phyloP scores from a whole-genome alignment of 1,140 invertebrate genomes.

The Anastrepha obliqua region DNA sequence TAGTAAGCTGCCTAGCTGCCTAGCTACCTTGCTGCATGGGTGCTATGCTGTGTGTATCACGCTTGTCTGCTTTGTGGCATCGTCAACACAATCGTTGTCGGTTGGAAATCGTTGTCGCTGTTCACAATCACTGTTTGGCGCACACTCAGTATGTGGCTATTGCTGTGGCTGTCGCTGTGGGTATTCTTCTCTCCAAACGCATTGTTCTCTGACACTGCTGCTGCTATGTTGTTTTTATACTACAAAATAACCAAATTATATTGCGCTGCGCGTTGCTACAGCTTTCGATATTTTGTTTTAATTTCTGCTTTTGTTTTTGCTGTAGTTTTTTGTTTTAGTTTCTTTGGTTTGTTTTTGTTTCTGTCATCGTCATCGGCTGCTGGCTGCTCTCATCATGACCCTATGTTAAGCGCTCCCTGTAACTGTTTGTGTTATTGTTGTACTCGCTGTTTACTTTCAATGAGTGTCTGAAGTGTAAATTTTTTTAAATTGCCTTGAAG shows the following conservation, averaged over 20 bases:
- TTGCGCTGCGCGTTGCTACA: conserved; percentile 67
- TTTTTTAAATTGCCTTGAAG: conserved; percentile 71
- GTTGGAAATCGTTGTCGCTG: conserved; percentile 60
- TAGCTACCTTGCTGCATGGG: background rate
- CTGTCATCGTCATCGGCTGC: too few species aligned
- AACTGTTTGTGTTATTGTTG: conserved; percentile 52
- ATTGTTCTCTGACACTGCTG: conserved; percentile 10
- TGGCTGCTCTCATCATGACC: too few species aligned
- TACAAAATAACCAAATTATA: conserved; percentile 56
- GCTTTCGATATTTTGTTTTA: background rate
- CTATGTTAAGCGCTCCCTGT: background rate
- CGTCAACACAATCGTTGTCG: background rate
- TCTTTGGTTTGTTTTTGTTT: too few species aligned
- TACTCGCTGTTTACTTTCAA: conserved; percentile 57
- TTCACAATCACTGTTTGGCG: conserved; percentile 45
- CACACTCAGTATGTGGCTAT: conserved; percentile 46
- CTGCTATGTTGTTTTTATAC: conserved; percentile 41
- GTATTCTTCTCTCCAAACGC: background rate
- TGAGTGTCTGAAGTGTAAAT: conserved; percentile 72
- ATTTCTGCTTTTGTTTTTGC: conserved; percentile 61
- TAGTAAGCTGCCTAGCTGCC: background rate
- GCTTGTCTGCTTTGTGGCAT: conserved; percentile 43
- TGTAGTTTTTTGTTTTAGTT: background rate
- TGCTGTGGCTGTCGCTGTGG: background rate
- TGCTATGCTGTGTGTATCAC: background rate